Evolutionary conservation across 2,888 invertebrate species (phyloP).

Genomic region (Caenorhabditis wallacei): DNA sequence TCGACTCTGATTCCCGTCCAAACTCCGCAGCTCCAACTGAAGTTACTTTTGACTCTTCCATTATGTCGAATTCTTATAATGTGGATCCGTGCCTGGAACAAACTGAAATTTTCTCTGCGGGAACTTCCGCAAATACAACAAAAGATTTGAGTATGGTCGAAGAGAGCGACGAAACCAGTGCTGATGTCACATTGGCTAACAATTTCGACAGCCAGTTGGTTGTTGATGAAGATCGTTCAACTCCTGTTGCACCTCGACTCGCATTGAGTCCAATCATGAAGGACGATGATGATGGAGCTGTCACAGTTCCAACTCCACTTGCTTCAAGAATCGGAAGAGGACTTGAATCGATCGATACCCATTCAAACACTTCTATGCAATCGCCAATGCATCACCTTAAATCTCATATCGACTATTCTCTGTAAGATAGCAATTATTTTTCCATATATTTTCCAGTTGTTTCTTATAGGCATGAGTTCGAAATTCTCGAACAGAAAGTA

Average conservation of each 20-base stretch:
- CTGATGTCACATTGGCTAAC: slow-evolving; percentile 35
- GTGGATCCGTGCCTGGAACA: slow-evolving; percentile 22
- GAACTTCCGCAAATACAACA: slow-evolving; percentile 10
- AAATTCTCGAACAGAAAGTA: slow-evolving; percentile 38
- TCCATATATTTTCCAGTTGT: not conserved
- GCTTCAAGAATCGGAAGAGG: not conserved
- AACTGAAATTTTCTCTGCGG: slow-evolving; percentile 5
- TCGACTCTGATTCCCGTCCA: slow-evolving; percentile 30
- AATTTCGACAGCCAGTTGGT: slow-evolving; percentile 5
- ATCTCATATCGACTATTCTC: slow-evolving; percentile 26
- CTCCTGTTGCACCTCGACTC: slow-evolving; percentile 3
- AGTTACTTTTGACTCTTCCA: not conserved
- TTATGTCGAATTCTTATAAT: not conserved
- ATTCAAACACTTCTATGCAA: not conserved
- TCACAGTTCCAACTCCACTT: not conserved
- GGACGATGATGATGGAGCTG: not conserved
- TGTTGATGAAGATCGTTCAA: not conserved
- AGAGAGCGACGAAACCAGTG: slow-evolving; percentile 35
- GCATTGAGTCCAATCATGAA: slow-evolving; percentile 3
- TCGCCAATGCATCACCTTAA: slow-evolving; percentile 16
- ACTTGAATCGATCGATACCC: slow-evolving; percentile 7
- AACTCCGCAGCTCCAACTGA: not conserved
- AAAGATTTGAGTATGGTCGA: slow-evolving; percentile 35
- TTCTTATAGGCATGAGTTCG: slow-evolving; percentile 38
- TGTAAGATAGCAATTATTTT: slow-evolving; percentile 17